Percentiles rank a stretch among this genome's conserved stretches.
phyloP scores from a whole-genome alignment of 2,797 vertebrate genomes.

The Rhabdophis nuchalis region DNA sequence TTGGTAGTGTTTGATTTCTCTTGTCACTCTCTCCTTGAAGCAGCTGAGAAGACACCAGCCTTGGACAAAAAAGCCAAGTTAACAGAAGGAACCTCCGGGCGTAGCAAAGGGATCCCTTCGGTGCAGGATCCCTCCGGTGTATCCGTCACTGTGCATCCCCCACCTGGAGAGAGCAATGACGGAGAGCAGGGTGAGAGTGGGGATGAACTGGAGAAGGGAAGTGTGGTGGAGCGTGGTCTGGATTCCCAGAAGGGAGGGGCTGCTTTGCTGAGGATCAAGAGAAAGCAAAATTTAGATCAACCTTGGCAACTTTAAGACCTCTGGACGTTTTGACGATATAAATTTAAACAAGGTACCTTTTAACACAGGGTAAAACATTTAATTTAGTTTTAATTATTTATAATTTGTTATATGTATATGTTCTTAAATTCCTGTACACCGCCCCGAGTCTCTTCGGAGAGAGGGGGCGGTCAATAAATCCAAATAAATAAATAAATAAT shows the following conservation, averaged over 20 bases:
- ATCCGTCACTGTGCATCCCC: conserved; percentile 50
- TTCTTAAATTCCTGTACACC: no score
- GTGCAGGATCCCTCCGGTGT: conserved; percentile 45
- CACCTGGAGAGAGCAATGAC: conserved; percentile 52
- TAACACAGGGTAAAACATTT: no score
- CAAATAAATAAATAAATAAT: no score
- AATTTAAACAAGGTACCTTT: no score
- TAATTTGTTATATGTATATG: no score
- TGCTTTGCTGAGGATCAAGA: background rate
- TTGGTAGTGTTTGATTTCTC: background rate
- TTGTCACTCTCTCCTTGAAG: conserved; percentile 27
- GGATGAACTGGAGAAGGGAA: background rate
- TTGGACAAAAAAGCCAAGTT: conserved; percentile 45
- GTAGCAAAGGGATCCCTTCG: conserved; percentile 27
- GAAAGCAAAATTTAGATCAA: background rate
- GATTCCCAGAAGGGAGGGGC: background rate
- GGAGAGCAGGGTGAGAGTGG: conserved; percentile 57
- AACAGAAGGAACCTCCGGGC: background rate
- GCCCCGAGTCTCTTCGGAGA: no score
- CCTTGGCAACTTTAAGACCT: background rate
- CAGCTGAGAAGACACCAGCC: conserved; percentile 54
- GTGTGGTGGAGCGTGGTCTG: background rate
- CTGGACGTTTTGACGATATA: no score
- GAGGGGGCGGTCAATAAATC: no score
- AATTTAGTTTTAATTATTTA: no score